Conservation (phyloP, 2,888 invertebrate species). For the Parnassius mnemosyne region DNA sequence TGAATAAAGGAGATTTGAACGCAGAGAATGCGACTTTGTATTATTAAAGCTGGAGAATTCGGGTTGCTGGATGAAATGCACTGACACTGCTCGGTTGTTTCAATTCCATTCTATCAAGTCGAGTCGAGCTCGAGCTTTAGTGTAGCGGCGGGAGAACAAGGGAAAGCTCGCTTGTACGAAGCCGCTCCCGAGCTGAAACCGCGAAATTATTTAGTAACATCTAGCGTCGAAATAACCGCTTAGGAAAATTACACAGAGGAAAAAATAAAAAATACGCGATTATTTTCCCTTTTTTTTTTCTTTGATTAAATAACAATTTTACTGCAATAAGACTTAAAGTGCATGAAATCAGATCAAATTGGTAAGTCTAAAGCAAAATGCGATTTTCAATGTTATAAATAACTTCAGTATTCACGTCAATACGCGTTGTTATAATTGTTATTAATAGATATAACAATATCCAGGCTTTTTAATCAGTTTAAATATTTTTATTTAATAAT, state of each 20-base stretch:
- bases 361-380: slow-evolving; percentile 46
- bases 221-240: too few relatives aligned
- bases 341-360: slow-evolving; percentile 37
- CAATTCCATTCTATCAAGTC: slow-evolving; percentile 39
- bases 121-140: slow-evolving; percentile 42
- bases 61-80: slow-evolving; percentile 41
- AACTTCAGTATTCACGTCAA: slow-evolving; percentile 8
- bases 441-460: too few relatives aligned
- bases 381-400: slow-evolving; percentile 30
- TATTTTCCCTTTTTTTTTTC: too few relatives aligned
- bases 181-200: slow-evolving; percentile 19
- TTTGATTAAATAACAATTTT: not conserved
- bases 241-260: not conserved
- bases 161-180: slow-evolving; percentile 43
- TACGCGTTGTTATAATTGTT: too few relatives aligned
- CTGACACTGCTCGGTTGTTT: slow-evolving; percentile 41
- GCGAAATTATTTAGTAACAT: not conserved
- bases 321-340: slow-evolving; percentile 29
- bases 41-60: slow-evolving; percentile 38
- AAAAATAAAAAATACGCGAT: too few relatives aligned
- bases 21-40: slow-evolving; percentile 36
- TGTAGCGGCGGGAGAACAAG: slow-evolving; percentile 47
- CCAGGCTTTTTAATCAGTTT: too few relatives aligned
- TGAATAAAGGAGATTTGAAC: slow-evolving; percentile 30
- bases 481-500: too few relatives aligned